Evolutionary conservation across 2,113 vertebrate species (phyloP), one percentile per base, ranked within the genome.

Genomic region (Centropristis striata): DNA sequence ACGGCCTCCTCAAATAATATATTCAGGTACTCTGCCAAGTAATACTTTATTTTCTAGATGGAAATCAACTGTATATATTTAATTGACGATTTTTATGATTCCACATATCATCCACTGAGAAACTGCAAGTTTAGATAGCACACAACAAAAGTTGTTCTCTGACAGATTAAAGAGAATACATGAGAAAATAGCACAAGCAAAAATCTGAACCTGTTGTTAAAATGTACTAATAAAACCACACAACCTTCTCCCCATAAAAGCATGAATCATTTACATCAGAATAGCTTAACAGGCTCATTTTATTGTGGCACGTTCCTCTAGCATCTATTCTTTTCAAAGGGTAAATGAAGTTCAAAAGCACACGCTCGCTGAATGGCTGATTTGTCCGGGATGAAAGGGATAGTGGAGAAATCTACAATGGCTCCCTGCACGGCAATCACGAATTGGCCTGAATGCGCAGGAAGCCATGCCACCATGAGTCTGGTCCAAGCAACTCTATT

Each of bases 401-500:
- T 69, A 49, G 83, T 23, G 21, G 67, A 81, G 83, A 84, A 80
- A 81, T 79, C 59, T 59, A 83, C 81, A 86, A 85, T 85, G 70
- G 84, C 84, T 93, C 90, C 88, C 80, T 76, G 81, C 78, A 80
- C 79, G 60, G 85, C 77, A 84, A 91, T 92, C 90, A 81, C 20
- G 68, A 85, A 68, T 82, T 88, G 88, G 87, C 84, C 88, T 85
- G 83, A 84, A 88, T 91, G 88, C 66, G 36, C 90, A 88, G 87
- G 88, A 91, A 90, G 84, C 75, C 84, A 54, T 93, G 93, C 91
- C 91, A 93, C 90, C 83, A 61, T 55, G 67, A 82, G 84, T 92
- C 88, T 80, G 79, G 81, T 94, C 90, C 79, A 85, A 81, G 80
- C 81, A 86, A 83, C 88, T 90, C 85, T 79, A 90, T 93, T 92